Percentiles rank a stretch among this genome's conserved stretches.
phyloP scores from a whole-genome alignment of 2,797 vertebrate species.

The Betta splendens region DNA sequence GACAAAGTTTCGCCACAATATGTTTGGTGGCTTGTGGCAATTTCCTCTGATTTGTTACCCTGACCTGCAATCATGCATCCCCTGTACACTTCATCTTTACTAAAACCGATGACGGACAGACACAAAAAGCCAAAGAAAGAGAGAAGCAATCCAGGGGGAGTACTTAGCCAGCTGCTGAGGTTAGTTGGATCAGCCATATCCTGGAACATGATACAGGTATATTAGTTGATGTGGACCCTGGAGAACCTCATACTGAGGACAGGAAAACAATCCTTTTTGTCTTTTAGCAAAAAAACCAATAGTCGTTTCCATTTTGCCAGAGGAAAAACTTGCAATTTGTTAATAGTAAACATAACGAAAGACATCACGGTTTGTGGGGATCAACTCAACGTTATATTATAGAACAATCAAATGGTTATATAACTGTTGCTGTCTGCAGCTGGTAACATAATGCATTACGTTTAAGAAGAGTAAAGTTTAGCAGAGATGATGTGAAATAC shows the following conservation, averaged over 20 bases:
- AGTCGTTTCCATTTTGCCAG: slow-evolving; percentile 7
- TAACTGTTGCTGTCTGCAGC: not conserved
- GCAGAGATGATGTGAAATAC: not conserved
- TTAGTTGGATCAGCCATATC: slow-evolving; percentile 53
- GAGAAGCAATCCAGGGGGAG: slow-evolving; percentile 35
- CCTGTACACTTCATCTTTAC: slow-evolving; percentile 45
- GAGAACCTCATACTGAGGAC: slow-evolving; percentile 27
- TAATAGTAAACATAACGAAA: too few species aligned
- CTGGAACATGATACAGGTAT: slow-evolving; percentile 53
- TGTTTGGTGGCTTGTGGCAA: slow-evolving; percentile 39
- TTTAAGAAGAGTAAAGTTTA: not conserved
- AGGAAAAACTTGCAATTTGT: slow-evolving; percentile 11
- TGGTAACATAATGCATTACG: not conserved
- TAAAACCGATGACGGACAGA: slow-evolving; percentile 37
- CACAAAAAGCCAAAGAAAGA: slow-evolving; percentile 3
- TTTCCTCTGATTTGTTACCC: slow-evolving; percentile 29
- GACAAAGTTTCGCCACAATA: slow-evolving; percentile 23
- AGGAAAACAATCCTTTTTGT: slow-evolving; percentile 37
- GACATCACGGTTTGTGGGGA: too few species aligned
- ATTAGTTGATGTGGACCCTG: slow-evolving; percentile 40
- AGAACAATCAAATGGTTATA: not conserved
- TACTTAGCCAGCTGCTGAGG: slow-evolving; percentile 45
- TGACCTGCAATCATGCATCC: slow-evolving; percentile 40
- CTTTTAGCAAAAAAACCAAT: slow-evolving; percentile 13
- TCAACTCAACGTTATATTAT: too few species aligned